Evolutionary conservation across 2,797 vertebrate genomes (phyloP), one percentile per base, ranked within the genome.

Genomic region (Silurus aristotelis): DNA sequence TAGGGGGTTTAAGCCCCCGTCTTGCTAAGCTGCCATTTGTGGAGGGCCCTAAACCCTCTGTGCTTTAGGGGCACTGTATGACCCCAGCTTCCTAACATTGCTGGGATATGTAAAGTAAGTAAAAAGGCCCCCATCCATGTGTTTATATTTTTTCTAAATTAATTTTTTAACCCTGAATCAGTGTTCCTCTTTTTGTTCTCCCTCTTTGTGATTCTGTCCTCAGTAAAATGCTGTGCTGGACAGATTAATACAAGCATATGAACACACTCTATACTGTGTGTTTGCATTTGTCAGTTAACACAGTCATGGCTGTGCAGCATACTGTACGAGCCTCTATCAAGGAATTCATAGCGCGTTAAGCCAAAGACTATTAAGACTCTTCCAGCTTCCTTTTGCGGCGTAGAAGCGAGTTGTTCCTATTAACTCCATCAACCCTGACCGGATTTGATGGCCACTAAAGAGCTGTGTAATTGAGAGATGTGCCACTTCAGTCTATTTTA

Each of bases 311-410:
- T 43, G 4, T 6, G 25, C 38, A 25, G 31, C 20, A 3, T 61
- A 38, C 38, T 38, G 38, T 38, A 48, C 61, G 68, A 38, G 82
- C 52, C 82, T 22, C 72, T 61, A 80, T 73, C 38, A 77, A 63
- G 25, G 76, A 71, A 78, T 83, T 25, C 82, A 87, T 85, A 60
- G 86, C 80, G 83, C 83, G 22, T 89, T 85, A 77, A 83, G 75
- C 70, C 76, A 55, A 38, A 85, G 67, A 60, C 60, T 66, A 63
- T 60, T 83, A 83, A 78, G 82, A 66, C 48, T 20, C 64, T 67
- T 85, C 72, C 63, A 83, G 63, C 56, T 46, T 81, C 20, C 38
- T 78, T 85, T 85, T 72, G 52, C 22, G 8, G 46, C 4, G 1
- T 38, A 70, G 71, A 72, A 77, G 6, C 19, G 73, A 80, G 78